Evolutionary conservation across 1,140 invertebrate genomes (phyloP).

Genomic region (Scaptomyza graminum): DNA sequence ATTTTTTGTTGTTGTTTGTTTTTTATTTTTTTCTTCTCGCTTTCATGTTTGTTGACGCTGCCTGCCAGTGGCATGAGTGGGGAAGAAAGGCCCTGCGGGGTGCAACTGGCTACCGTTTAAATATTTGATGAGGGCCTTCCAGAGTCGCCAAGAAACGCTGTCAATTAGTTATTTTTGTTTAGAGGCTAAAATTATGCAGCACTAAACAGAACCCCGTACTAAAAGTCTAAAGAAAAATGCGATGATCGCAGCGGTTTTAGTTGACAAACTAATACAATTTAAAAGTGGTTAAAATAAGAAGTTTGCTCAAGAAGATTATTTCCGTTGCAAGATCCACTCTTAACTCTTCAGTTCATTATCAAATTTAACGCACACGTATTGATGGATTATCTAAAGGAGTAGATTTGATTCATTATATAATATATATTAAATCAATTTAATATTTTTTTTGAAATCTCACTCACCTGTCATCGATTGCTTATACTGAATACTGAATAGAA

Average conservation of each 20-base stretch:
- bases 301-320: no score
- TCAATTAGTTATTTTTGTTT: conserved; percentile 73
- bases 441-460: no score
- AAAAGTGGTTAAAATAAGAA: no score
- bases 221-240: conserved; percentile 8
- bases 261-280: no score
- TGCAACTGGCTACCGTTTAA: conserved; percentile 68
- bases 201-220: conserved; percentile 69
- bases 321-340: no score
- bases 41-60: conserved; percentile 20
- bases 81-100: conserved; percentile 15
- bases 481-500: no score
- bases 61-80: conserved; percentile 13
- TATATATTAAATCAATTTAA: no score
- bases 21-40: conserved; percentile 24
- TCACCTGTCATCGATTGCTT: not conserved
- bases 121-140: conserved; percentile 77
- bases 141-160: conserved; percentile 58
- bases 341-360: no score
- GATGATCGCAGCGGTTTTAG: conserved; percentile 38
- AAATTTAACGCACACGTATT: no score
- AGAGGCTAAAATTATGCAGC: conserved; percentile 80
- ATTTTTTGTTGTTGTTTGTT: conserved; percentile 57
- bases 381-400: no score
- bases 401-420: no score